A percentile compares a stretch with the other conserved stretches of the same genome.
These are phyloP conservation scores for Zoanthus solanderi DNA, from an alignment of 92 coral and sea anemone genomes.

Conservation along the genomic window DNA sequence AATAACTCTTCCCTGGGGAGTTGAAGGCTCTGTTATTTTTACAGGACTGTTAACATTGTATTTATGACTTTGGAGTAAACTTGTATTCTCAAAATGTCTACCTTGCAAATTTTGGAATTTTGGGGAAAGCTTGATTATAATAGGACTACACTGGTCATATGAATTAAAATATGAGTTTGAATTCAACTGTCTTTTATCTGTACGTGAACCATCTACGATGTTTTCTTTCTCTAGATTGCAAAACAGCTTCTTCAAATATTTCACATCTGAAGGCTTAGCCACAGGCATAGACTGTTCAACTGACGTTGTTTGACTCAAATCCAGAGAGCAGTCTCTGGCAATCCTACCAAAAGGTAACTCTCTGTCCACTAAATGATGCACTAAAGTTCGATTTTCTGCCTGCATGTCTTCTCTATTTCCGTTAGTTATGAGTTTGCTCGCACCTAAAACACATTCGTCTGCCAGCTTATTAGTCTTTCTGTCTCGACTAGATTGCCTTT, in stretches of 20 bases:
- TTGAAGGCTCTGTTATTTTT: background rate
- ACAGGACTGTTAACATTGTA: background rate
- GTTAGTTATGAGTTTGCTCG: background rate
- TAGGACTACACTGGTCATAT: background rate
- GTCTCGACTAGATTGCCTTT: background rate
- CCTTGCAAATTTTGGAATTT: background rate
- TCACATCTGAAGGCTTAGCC: background rate
- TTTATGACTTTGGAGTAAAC: background rate
- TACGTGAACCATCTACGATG: background rate
- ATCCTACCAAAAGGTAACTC: background rate
- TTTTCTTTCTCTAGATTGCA: background rate
- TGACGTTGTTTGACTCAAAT: background rate
- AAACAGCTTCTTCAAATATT: too few species aligned
- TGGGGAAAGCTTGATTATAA: background rate
- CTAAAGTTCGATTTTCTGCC: background rate
- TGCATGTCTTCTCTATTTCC: too few species aligned
- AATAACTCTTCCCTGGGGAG: constrained; percentile 2
- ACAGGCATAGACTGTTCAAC: background rate
- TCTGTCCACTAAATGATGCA: background rate
- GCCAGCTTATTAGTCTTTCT: background rate
- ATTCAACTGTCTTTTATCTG: background rate
- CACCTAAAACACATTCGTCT: background rate
- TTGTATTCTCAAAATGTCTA: background rate
- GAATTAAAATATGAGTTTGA: background rate
- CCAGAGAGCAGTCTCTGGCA: background rate